These are phyloP conservation scores for Aplysia californica DNA, from an alignment of 1,140 invertebrate genomes.

Conservation along the genomic window DNA sequence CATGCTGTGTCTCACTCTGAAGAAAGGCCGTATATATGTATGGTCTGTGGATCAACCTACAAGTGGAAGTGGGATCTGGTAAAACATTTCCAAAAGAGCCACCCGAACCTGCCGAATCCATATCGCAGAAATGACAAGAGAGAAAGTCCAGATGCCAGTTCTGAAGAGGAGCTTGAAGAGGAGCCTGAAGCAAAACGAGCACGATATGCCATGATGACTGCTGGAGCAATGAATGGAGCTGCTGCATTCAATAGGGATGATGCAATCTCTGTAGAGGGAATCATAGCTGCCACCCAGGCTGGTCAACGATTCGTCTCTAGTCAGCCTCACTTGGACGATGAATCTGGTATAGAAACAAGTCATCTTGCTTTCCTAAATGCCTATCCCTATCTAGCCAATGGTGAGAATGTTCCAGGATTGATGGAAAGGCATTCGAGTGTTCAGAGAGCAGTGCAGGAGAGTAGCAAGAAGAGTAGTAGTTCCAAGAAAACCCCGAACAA, in stretches of 20 bases:
- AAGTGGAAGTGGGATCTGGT: conserved; percentile 68
- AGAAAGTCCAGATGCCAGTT: conserved; percentile 16
- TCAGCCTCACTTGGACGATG: conserved; percentile 35
- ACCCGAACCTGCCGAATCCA: conserved; percentile 64
- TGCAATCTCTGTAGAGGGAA: conserved; percentile 39
- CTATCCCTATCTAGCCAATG: neutral
- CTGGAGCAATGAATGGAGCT: neutral
- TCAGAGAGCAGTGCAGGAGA: conserved; percentile 16
- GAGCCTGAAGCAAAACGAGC: neutral
- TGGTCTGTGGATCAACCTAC: conserved; percentile 66
- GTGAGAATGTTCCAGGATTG: neutral
- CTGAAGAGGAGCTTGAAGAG: conserved; percentile 22
- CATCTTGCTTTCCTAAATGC: neutral
- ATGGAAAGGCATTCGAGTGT: neutral
- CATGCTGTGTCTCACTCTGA: conserved; percentile 66
- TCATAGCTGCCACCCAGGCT: conserved; percentile 39
- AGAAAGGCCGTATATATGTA: conserved; percentile 63
- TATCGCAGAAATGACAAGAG: conserved; percentile 60
- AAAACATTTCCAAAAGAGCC: conserved; percentile 67
- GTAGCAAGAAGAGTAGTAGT: neutral
- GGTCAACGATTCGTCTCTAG: conserved; percentile 32
- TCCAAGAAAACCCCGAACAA: neutral
- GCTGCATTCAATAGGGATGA: conserved; percentile 13
- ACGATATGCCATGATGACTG: neutral
- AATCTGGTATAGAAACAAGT: conserved; percentile 18